Conservation (phyloP, 2,888 invertebrate species). For the Leptinotarsa rubiginosa region DNA sequence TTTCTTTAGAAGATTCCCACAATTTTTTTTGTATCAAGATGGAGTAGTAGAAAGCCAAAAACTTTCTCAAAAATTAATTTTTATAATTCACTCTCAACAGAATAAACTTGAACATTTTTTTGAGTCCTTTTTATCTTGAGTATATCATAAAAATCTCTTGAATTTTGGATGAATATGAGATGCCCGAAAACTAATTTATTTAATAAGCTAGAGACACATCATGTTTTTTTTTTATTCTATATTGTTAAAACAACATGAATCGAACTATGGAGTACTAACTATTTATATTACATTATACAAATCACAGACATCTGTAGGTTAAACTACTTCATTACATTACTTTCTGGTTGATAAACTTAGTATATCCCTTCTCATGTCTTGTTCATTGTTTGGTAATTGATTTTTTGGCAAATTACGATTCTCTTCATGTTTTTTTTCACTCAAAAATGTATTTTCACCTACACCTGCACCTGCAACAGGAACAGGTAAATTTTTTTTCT, state of each 20-base stretch:
- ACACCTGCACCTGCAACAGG: constrained; percentile 25
- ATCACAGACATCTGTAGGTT: constrained; percentile 14
- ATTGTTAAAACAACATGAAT: not conserved
- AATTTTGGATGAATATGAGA: too few species aligned
- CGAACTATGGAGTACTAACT: not conserved
- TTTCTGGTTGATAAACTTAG: constrained; percentile 30
- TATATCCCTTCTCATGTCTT: constrained; percentile 44
- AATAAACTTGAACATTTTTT: too few species aligned
- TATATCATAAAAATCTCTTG: too few species aligned
- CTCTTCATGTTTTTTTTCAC: constrained; percentile 19
- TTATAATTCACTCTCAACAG: too few species aligned
- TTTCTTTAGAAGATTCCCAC: too few species aligned
- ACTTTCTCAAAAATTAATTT: too few species aligned
- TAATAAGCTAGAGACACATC: too few species aligned
- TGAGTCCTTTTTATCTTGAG: too few species aligned
- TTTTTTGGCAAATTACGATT: constrained; percentile 18
- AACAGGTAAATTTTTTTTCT: constrained; percentile 35
- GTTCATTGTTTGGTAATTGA: constrained; percentile 24
- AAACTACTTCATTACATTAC: not conserved
- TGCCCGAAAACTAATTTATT: too few species aligned
- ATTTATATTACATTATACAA: constrained; percentile 12
- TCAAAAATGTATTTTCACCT: not conserved
- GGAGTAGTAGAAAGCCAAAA: too few species aligned
- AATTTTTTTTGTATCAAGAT: too few species aligned
- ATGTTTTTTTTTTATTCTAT: not conserved